Evolutionary conservation across 2,797 vertebrate genomes (phyloP).

Genomic region (Gambelia wislizenii): DNA sequence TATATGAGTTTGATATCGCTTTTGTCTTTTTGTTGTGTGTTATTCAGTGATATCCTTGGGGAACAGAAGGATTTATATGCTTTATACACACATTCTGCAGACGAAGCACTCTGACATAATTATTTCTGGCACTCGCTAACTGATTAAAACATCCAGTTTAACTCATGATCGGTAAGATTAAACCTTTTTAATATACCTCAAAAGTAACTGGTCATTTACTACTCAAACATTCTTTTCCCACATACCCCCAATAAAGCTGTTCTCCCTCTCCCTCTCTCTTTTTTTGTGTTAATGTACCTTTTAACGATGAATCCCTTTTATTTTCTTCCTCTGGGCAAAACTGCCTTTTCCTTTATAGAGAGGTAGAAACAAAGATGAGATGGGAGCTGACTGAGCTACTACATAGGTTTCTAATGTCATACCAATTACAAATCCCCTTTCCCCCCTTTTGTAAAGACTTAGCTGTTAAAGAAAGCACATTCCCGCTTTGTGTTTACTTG

Average conservation of each 20-base stretch:
- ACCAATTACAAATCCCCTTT: slow-evolving; percentile 69
- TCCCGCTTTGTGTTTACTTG: slow-evolving; percentile 65
- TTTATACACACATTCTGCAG: slow-evolving; percentile 92
- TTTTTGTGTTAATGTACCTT: slow-evolving; percentile 86
- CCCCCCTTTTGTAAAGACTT: slow-evolving; percentile 57
- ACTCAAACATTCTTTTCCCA: slow-evolving; percentile 78
- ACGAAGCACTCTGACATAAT: slow-evolving; percentile 94
- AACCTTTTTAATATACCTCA: slow-evolving; percentile 90
- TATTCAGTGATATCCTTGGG: slow-evolving; percentile 91
- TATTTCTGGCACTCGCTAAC: slow-evolving; percentile 90
- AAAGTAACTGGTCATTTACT: slow-evolving; percentile 84
- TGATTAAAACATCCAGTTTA: slow-evolving; percentile 92
- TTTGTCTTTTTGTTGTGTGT: slow-evolving; percentile 92
- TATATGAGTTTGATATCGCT: slow-evolving; percentile 93
- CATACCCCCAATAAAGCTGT: slow-evolving; percentile 76
- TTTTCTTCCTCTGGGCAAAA: slow-evolving; percentile 86
- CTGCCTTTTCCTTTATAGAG: slow-evolving; percentile 75
- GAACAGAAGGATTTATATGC: slow-evolving; percentile 91
- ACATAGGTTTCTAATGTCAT: slow-evolving; percentile 73
- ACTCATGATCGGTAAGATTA: slow-evolving; percentile 91
- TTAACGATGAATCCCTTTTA: slow-evolving; percentile 83
- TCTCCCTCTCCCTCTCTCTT: slow-evolving; percentile 70
- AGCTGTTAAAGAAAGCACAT: slow-evolving; percentile 66
- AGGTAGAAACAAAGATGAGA: slow-evolving; percentile 78
- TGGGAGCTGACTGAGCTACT: slow-evolving; percentile 70